Conservation (phyloP, 2,113 vertebrate species). For the Atherinomorus stipes region DNA sequence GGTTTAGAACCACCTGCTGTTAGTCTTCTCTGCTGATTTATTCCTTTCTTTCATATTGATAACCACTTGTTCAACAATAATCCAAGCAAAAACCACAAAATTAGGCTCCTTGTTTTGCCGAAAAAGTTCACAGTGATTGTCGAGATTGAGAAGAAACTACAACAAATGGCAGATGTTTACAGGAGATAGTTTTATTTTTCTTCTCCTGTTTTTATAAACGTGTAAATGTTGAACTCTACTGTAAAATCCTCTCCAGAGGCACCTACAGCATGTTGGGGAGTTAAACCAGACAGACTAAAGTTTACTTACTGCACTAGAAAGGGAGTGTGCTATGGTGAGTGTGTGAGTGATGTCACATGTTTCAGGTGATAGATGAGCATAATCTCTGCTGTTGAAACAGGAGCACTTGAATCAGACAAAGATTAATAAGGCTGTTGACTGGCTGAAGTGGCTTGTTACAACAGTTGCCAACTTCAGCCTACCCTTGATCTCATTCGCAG, state of each 20-base stretch:
- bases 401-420: slow-evolving; percentile 51
- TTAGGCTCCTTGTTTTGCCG: too few relatives aligned
- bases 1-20: too few relatives aligned
- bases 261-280: background rate
- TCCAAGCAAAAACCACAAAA: too few relatives aligned
- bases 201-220: background rate
- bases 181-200: background rate
- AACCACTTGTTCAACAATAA: too few relatives aligned
- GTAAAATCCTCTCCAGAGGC: background rate
- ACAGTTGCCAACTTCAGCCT: slow-evolving; percentile 35
- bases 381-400: slow-evolving; percentile 60
- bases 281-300: background rate
- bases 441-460: slow-evolving; percentile 61
- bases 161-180: background rate
- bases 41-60: too few relatives aligned
- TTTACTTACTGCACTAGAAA: slow-evolving; percentile 6
- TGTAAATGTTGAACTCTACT: background rate
- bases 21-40: too few relatives aligned
- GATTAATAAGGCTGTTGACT: slow-evolving; percentile 65
- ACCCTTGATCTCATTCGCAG: slow-evolving; percentile 38
- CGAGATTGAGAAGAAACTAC: too few relatives aligned
- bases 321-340: background rate
- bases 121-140: too few relatives aligned
- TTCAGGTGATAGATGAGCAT: slow-evolving; percentile 69
- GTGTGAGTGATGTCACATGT: slow-evolving; percentile 21